phyloP scores from a whole-genome alignment of 2,113 vertebrate species.

The Willisornis vidua region DNA sequence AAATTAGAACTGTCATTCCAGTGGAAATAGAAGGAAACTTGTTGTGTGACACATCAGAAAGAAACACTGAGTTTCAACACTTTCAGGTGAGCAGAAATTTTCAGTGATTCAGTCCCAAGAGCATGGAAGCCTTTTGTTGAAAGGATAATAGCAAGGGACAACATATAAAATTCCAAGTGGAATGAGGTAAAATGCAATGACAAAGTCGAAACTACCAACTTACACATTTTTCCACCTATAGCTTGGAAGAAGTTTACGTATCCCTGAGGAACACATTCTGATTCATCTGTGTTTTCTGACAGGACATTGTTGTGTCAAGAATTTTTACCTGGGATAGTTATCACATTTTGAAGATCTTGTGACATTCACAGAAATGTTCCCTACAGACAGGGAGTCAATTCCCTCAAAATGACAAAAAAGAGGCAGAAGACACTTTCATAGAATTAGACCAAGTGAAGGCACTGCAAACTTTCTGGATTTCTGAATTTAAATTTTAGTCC shows the following conservation, averaged over 20 bases:
- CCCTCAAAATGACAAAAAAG: neutral
- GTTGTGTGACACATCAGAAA: neutral
- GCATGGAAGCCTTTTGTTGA: neutral
- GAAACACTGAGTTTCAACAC: neutral
- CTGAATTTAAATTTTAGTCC: conserved; percentile 31
- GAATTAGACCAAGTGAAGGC: neutral
- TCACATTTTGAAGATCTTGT: neutral
- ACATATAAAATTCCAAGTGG: neutral
- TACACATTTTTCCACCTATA: neutral
- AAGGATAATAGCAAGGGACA: neutral
- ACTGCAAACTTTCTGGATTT: neutral
- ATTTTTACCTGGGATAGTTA: neutral
- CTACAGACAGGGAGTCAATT: neutral
- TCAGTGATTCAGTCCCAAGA: neutral
- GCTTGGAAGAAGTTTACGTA: neutral
- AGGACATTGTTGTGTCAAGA: neutral
- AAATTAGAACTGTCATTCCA: neutral
- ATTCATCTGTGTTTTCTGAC: neutral
- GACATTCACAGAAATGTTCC: neutral
- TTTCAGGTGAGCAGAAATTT: neutral
- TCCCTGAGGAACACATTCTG: neutral
- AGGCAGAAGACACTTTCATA: neutral
- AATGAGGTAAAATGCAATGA: neutral
- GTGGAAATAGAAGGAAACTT: neutral
- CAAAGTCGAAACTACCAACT: neutral